These are phyloP conservation scores for Actinostola sp. DNA, from an alignment of 92 coral and sea anemone genomes.

Conservation along the genomic window DNA sequence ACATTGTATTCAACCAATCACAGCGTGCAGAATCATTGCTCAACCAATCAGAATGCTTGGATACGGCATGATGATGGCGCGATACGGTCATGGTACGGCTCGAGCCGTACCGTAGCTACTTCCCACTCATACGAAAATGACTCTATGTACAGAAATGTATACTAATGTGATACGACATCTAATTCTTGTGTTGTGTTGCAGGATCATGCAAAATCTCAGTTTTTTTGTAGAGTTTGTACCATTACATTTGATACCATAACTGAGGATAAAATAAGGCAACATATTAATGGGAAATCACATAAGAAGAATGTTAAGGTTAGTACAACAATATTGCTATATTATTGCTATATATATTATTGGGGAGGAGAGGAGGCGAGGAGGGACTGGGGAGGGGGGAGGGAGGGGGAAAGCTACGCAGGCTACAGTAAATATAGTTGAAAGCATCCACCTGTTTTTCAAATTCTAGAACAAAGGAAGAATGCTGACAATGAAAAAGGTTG, in stretches of 20 bases:
- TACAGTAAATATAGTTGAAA: neutral
- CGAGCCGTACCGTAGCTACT: no score
- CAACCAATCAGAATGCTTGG: no score
- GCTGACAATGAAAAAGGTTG: conserved; percentile 25
- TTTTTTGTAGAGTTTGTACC: conserved; percentile 50
- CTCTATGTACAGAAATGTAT: no score
- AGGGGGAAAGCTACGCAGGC: no score
- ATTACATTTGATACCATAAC: conserved; percentile 10
- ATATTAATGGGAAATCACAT: conserved; percentile 53
- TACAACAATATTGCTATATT: no score
- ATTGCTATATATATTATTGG: neutral
- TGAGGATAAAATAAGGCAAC: conserved; percentile 22
- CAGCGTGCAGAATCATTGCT: no score
- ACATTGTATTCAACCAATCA: no score
- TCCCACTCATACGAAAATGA: no score
- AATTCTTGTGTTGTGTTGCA: neutral
- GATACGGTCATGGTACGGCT: no score
- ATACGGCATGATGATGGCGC: no score
- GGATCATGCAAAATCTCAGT: neutral
- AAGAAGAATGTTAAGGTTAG: conserved; percentile 66
- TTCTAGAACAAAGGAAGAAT: conserved; percentile 40
- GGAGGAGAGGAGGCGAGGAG: neutral
- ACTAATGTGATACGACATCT: no score
- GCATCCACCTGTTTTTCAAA: neutral
- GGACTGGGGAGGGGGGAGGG: neutral